These are phyloP conservation scores for Myiotriccus ornatus DNA, from an alignment of 2,797 vertebrate genomes.

Conservation along the genomic window DNA sequence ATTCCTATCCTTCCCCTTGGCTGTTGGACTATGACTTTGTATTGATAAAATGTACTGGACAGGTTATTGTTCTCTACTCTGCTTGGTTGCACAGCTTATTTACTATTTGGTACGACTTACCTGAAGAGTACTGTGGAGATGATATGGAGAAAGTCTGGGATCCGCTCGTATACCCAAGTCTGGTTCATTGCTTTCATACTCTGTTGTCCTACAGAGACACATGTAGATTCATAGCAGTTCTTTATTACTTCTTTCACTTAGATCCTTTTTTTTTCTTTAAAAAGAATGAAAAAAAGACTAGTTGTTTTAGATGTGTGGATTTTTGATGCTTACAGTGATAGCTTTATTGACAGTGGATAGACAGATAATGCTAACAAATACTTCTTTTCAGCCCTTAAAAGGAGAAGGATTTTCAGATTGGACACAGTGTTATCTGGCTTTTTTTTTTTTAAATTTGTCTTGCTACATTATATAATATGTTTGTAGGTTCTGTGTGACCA, in stretches of 20 bases:
- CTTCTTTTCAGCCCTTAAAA: neutral
- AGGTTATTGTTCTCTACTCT: constrained; percentile 13
- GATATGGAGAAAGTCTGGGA: neutral
- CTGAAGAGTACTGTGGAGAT: neutral
- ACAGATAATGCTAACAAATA: neutral
- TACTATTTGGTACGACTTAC: neutral
- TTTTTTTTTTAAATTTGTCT: neutral
- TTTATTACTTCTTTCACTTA: neutral
- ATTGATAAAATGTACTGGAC: neutral
- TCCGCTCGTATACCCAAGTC: neutral
- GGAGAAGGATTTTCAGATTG: neutral
- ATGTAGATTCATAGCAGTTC: neutral
- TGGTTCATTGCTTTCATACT: neutral
- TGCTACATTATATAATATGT: neutral
- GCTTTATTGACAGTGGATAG: neutral
- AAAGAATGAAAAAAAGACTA: neutral
- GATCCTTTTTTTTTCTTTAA: neutral
- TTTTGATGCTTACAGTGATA: neutral
- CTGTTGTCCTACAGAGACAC: neutral
- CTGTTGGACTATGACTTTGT: neutral
- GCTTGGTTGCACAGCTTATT: neutral
- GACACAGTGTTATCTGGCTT: neutral
- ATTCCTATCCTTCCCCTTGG: neutral
- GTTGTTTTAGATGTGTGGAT: neutral
- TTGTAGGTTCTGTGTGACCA: neutral